These are phyloP conservation scores for Helarctos malayanus DNA, from an alignment of 2,797 vertebrate genomes.

Conservation along the genomic window DNA sequence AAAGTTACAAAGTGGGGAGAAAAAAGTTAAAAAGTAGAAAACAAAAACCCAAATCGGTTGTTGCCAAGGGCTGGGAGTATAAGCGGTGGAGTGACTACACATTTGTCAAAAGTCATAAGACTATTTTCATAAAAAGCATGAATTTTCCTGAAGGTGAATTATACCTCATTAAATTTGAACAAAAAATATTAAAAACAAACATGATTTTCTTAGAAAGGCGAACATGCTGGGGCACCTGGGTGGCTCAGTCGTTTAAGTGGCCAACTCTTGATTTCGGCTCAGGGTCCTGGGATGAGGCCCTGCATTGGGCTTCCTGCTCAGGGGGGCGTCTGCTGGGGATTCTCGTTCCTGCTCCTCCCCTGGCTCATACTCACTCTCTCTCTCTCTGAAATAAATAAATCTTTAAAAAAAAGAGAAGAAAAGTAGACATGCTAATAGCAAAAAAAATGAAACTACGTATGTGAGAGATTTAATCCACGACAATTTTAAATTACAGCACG, in stretches of 20 bases:
- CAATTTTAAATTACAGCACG: neutral
- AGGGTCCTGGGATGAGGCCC: neutral
- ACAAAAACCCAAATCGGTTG: neutral
- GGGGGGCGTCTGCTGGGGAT: neutral
- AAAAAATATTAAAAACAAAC: slow-evolving; percentile 8
- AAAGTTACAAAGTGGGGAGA: neutral
- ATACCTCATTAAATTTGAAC: neutral
- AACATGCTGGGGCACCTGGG: neutral
- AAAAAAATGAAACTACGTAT: neutral
- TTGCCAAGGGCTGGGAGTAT: neutral
- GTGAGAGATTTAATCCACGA: neutral
- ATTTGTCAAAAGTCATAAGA: neutral
- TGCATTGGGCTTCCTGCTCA: neutral
- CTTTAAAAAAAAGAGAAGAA: neutral
- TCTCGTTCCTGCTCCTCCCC: neutral
- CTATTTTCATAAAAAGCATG: neutral
- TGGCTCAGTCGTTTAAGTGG: neutral
- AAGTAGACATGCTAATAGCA: neutral
- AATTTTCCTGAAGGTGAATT: neutral
- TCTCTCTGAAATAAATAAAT: neutral
- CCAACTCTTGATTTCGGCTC: neutral
- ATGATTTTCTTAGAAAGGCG: slow-evolving; percentile 16
- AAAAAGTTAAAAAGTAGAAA: neutral
- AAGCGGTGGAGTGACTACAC: neutral
- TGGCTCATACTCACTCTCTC: neutral